Evolutionary conservation across 1,140 invertebrate species (phyloP).

Genomic region (Nasonia giraulti): DNA sequence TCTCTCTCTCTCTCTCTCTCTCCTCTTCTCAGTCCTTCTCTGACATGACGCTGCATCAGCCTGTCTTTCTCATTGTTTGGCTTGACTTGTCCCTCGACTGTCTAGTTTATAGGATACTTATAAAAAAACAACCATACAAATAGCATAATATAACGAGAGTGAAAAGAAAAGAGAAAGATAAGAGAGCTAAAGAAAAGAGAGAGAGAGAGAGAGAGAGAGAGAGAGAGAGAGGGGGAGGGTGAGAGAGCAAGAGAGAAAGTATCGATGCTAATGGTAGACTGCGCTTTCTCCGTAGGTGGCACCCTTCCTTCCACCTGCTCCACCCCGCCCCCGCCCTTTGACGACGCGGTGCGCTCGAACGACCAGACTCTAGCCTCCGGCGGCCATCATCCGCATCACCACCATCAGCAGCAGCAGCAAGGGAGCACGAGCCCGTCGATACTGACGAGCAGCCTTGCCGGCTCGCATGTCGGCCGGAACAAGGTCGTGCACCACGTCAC

Average conservation of each 20-base stretch:
- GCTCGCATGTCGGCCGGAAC: slow-evolving; percentile 65
- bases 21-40: background rate
- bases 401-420: slow-evolving; percentile 59
- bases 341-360: slow-evolving; percentile 81
- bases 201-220: background rate
- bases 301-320: slow-evolving; percentile 83
- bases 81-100: background rate
- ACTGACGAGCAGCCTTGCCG: slow-evolving; percentile 63
- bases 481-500: slow-evolving; percentile 70
- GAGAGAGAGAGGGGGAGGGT: background rate
- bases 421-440: slow-evolving; percentile 60
- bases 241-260: background rate
- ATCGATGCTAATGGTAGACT: slow-evolving; percentile 67
- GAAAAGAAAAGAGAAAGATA: background rate
- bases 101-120: too few relatives aligned
- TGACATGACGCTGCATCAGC: background rate
- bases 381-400: slow-evolving; percentile 61
- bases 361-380: slow-evolving; percentile 72
- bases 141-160: background rate
- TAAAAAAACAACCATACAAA: background rate
- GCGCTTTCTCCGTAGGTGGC: slow-evolving; percentile 73
- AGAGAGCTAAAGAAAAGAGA: background rate
- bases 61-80: background rate
- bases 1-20: background rate
- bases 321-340: slow-evolving; percentile 91